Evolutionary conservation across 1,140 invertebrate species (phyloP).

Genomic region (Helicorthomorpha holstii): DNA sequence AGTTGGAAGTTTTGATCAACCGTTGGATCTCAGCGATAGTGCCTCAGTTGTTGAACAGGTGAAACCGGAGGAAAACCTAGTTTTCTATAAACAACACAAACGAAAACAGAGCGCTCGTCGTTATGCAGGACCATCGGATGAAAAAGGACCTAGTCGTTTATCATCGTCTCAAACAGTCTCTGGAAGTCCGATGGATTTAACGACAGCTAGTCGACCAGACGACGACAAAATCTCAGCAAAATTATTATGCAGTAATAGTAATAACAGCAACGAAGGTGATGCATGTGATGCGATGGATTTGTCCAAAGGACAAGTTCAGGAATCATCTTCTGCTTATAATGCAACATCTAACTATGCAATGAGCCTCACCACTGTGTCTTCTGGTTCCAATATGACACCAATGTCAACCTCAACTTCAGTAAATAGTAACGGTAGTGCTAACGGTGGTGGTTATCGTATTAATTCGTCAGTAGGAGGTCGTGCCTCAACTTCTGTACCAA

Average conservation of each 20-base stretch:
- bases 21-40: slow-evolving; percentile 21
- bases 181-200: slow-evolving; percentile 7
- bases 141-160: slow-evolving; percentile 12
- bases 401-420: too few relatives aligned
- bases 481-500: neutral
- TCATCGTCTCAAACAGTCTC: neutral
- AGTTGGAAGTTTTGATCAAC: slow-evolving; percentile 10
- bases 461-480: too few relatives aligned
- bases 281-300: slow-evolving; percentile 10
- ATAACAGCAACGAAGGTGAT: slow-evolving; percentile 1
- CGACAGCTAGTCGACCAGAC: neutral
- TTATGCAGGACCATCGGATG: slow-evolving; percentile 17
- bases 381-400: neutral
- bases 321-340: neutral
- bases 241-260: neutral
- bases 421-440: too few relatives aligned
- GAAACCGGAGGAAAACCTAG: neutral
- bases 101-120: slow-evolving; percentile 10
- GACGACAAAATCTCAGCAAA: too few relatives aligned
- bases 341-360: neutral
- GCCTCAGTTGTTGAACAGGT: neutral
- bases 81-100: slow-evolving; percentile 14
- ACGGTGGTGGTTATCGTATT: too few relatives aligned
- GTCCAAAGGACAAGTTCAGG: slow-evolving; percentile 2
- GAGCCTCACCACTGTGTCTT: neutral